A percentile compares a stretch with the other conserved stretches of the same genome.
Evolutionary conservation across 64 coral and sea anemone species (phyloP).

Genomic region (Astreopora myriophthalma): DNA sequence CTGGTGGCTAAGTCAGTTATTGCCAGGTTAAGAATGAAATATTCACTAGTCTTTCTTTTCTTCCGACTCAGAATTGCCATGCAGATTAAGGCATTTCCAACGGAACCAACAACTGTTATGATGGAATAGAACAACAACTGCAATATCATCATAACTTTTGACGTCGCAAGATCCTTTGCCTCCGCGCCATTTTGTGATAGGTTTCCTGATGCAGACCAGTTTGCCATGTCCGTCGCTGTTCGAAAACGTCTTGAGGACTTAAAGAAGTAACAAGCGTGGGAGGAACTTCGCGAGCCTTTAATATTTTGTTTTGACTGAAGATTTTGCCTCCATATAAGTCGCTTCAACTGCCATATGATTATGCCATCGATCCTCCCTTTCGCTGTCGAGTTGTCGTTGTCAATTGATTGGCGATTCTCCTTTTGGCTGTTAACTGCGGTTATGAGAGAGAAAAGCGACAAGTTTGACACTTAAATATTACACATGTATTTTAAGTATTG

Average conservation of each 20-base stretch:
- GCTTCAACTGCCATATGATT: no score
- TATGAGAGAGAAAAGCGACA: no score
- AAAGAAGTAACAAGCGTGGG: no score
- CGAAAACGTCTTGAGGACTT: not conserved
- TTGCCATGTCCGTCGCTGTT: not conserved
- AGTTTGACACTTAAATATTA: no score
- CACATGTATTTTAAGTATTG: no score
- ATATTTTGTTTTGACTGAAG: no score
- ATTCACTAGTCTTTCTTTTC: slow-evolving; percentile 78
- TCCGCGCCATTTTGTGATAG: not conserved
- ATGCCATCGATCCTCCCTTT: no score
- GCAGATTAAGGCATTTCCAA: slow-evolving; percentile 82
- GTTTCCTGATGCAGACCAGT: not conserved
- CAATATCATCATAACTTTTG: not conserved
- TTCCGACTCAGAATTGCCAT: slow-evolving; percentile 51
- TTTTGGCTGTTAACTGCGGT: no score
- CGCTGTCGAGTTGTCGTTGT: no score
- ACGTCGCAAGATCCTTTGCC: not conserved
- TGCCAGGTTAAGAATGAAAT: slow-evolving; percentile 83
- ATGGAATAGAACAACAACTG: slow-evolving; percentile 50
- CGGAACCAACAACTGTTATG: slow-evolving; percentile 37
- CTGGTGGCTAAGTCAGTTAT: slow-evolving; percentile 73
- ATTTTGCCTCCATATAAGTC: no score
- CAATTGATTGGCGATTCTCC: no score
- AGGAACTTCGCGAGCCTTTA: no score